phyloP scores from a whole-genome alignment of 2,113 vertebrate species.

The Ictalurus furcatus region DNA sequence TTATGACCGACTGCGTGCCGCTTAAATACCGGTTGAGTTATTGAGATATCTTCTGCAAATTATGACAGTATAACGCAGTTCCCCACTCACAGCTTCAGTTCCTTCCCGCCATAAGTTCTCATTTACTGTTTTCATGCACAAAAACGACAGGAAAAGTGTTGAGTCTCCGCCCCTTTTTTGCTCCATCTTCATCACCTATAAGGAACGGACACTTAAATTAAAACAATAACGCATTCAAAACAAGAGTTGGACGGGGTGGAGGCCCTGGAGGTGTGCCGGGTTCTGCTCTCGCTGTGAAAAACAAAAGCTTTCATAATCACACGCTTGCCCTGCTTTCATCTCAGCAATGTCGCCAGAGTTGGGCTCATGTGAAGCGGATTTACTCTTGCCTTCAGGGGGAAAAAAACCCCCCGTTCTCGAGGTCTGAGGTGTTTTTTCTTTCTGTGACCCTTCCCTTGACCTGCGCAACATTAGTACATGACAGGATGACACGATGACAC shows the following conservation, averaged over 20 bases:
- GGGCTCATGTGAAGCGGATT: constrained; percentile 25
- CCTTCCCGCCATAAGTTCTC: not conserved
- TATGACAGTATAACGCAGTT: not conserved
- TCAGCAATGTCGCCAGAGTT: constrained; percentile 22
- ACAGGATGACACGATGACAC: not conserved
- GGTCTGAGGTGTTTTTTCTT: not conserved
- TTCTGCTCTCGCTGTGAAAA: constrained; percentile 21
- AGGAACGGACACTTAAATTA: not conserved
- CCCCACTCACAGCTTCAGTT: not conserved
- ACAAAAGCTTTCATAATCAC: constrained; percentile 25
- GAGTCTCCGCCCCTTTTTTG: not conserved
- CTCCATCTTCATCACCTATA: not conserved
- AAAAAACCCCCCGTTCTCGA: no score
- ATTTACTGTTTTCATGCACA: not conserved
- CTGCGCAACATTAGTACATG: not conserved
- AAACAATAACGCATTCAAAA: not conserved
- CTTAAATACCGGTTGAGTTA: not conserved
- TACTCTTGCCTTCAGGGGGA: not conserved
- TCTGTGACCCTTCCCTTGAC: not conserved
- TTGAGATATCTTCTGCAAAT: not conserved
- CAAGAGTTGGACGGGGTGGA: not conserved
- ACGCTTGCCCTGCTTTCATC: constrained; percentile 9
- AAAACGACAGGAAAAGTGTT: not conserved
- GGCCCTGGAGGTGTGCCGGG: not conserved
- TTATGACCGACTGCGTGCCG: not conserved